Conservation (phyloP, 2,797 vertebrate genomes). For the Staurois parvus region DNA sequence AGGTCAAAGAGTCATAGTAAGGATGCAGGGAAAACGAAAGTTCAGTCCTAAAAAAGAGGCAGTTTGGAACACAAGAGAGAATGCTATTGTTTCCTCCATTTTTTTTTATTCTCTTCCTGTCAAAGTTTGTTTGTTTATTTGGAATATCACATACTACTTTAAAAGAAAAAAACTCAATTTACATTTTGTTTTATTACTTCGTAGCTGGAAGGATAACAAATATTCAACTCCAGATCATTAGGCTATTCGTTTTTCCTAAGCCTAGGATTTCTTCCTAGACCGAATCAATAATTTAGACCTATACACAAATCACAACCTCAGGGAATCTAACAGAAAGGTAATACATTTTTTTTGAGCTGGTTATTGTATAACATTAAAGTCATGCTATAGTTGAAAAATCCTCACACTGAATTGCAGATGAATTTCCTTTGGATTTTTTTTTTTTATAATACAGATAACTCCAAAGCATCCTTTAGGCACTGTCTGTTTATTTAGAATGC, state of each 20-base stretch:
- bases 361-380: slow-evolving; percentile 50
- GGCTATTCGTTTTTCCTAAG: slow-evolving; percentile 54
- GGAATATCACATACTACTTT: neutral
- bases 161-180: slow-evolving; percentile 27
- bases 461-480: slow-evolving; percentile 22
- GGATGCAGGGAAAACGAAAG: neutral
- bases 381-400: slow-evolving; percentile 26
- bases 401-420: slow-evolving; percentile 64
- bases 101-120: neutral
- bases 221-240: slow-evolving; percentile 23
- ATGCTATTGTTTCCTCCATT: neutral
- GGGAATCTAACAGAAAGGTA: slow-evolving; percentile 36
- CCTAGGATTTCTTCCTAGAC: slow-evolving; percentile 25
- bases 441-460: slow-evolving; percentile 39
- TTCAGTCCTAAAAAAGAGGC: neutral
- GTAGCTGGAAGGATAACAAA: slow-evolving; percentile 40
- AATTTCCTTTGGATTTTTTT: slow-evolving; percentile 13
- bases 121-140: neutral
- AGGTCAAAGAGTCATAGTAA: neutral
- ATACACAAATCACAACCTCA: slow-evolving; percentile 36
- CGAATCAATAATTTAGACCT: slow-evolving; percentile 58
- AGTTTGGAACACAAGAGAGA: neutral
- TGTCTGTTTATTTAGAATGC: slow-evolving; percentile 33
- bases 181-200: slow-evolving; percentile 32
- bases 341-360: slow-evolving; percentile 51